Evolutionary conservation across 2,113 vertebrate genomes (phyloP).

Genomic region (Myotis brandtii): DNA sequence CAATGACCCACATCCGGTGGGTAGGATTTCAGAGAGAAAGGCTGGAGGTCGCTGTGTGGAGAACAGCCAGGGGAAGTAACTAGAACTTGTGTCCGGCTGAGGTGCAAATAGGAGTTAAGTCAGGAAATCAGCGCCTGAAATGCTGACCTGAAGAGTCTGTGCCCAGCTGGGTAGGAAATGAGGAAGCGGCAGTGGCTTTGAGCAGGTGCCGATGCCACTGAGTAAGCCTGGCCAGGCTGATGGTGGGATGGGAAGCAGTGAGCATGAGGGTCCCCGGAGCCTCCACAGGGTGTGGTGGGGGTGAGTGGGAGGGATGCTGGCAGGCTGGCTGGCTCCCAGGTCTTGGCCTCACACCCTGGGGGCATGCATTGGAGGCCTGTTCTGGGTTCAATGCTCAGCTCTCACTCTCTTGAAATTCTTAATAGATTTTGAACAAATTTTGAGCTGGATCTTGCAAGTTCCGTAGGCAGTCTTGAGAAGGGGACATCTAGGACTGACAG

Average conservation of each 20-base stretch:
- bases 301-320: fast-evolving
- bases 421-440: background rate
- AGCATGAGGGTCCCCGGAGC: background rate
- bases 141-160: background rate
- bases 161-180: background rate
- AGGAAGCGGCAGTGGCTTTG: background rate
- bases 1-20: background rate
- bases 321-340: background rate
- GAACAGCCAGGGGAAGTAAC: background rate
- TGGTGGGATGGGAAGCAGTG: background rate
- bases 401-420: background rate
- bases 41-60: background rate
- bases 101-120: background rate
- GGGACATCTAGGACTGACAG: fast-evolving
- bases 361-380: background rate
- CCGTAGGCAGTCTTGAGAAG: background rate
- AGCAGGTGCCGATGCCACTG: background rate
- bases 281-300: fast-evolving
- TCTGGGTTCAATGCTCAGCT: background rate
- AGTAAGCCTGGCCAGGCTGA: background rate
- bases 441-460: background rate
- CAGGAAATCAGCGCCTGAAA: constrained; percentile 17
- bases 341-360: too few species aligned
- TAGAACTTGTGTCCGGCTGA: background rate
- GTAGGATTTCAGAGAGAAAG: background rate